Evolutionary conservation across 2,888 invertebrate species (phyloP), one percentile per base, ranked within the genome.

Genomic region (Drosophila sordidapex): DNA sequence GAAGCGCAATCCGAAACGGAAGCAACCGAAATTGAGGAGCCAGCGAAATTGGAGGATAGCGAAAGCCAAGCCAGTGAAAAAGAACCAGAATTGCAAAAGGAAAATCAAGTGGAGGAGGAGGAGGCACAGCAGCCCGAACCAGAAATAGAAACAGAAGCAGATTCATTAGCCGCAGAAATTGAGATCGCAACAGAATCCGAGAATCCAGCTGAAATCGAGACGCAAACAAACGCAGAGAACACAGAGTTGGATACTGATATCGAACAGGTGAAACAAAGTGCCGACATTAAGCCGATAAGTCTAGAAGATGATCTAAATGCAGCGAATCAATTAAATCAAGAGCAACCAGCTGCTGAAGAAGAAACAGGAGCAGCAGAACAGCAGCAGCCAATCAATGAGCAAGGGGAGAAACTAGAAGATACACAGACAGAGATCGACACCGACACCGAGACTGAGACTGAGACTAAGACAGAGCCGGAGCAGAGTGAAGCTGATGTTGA

Each of bases 261-360:
- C 71, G 77, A 77, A 69, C 77, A 81, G 72, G 68, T 73, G 62
- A 75, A 80, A 82, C 86, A 88, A 89, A 85, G 79, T 77, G 88
- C 86, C 82, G 90, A 89, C 88, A 64, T 76, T 63, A 79, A 82
- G 82, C 88, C 88, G 87, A 85, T 87, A 89, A 87, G 89, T 85
- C 87, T 75, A 71, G 74, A 85, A 81, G 81, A 86, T 82, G 81
- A 89, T 89, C 82, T 87, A 83, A 89, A 88, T 89, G 88, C 82
- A 86, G 83, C 75, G 81, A 88, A 88, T 88, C 88, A 82, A 86
- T 83, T 89, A 83, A 83, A 76, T 73, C 77, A 75, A 82, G 81
- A 79, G 63, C 81, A 77, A 61, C 40, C 58, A 60, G 59, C 69
- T 4, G 64, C 74, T 29, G 43, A 64, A 59, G 63, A 53, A 25